Evolutionary conservation across 1,140 invertebrate species (phyloP).

Genomic region (Micrasema minimum): DNA sequence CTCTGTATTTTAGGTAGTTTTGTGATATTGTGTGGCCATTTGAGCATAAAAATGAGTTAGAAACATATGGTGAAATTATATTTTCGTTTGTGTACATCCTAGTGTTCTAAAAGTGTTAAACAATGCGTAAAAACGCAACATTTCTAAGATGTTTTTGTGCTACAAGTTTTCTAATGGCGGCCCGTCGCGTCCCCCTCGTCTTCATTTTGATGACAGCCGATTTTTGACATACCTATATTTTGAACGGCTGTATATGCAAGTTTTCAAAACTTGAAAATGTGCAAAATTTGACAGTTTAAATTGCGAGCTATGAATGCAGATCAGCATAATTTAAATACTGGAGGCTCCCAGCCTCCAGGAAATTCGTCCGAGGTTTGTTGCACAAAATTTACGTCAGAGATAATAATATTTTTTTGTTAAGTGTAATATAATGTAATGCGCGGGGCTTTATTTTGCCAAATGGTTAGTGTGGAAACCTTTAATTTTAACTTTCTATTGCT

Average conservation of each 20-base stretch:
- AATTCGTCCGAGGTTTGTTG: slow-evolving; percentile 65
- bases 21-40: slow-evolving; percentile 10
- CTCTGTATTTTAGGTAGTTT: slow-evolving; percentile 30
- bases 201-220: slow-evolving; percentile 69
- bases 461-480: too few species aligned
- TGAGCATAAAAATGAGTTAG: slow-evolving; percentile 24
- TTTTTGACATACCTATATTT: slow-evolving; percentile 59
- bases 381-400: slow-evolving; percentile 40
- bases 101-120: slow-evolving; percentile 30
- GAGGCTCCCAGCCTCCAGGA: slow-evolving; percentile 66
- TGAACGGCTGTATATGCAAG: slow-evolving; percentile 63
- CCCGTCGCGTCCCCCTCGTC: slow-evolving; percentile 72
- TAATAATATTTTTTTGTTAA: slow-evolving; percentile 7
- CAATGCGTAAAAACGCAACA: slow-evolving; percentile 37
- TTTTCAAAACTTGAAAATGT: slow-evolving; percentile 62
- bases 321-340: slow-evolving; percentile 66
- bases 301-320: slow-evolving; percentile 67
- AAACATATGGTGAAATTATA: neutral
- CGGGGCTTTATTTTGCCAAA: slow-evolving; percentile 60
- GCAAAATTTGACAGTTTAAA: slow-evolving; percentile 47
- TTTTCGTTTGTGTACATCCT: slow-evolving; percentile 1
- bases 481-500: slow-evolving; percentile 71
- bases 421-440: neutral
- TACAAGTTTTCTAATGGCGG: slow-evolving; percentile 71
- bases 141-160: slow-evolving; percentile 65